These are phyloP conservation scores for Ceratitis capitata DNA, from an alignment of 1,140 invertebrate genomes.

Conservation along the genomic window DNA sequence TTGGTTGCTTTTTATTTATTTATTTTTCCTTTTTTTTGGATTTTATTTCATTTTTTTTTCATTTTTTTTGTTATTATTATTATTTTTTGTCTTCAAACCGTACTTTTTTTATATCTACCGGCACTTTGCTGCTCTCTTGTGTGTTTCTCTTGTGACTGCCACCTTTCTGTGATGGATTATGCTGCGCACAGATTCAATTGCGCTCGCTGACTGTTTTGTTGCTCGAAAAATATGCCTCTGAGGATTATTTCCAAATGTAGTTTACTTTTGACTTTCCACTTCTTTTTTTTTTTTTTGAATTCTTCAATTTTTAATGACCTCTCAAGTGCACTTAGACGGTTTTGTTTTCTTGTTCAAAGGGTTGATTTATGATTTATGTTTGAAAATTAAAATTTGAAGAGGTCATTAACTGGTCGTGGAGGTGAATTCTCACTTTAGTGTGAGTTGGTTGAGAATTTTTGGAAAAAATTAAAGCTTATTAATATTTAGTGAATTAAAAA, in stretches of 20 bases:
- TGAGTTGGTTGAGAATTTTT: not conserved
- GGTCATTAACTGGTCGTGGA: not conserved
- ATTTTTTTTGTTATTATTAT: not conserved
- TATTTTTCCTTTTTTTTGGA: not conserved
- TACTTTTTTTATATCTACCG: too few species aligned
- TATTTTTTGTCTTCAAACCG: too few species aligned
- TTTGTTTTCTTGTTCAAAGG: not conserved
- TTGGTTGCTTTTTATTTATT: not conserved
- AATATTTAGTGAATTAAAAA: too few species aligned
- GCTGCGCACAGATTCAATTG: conserved; percentile 15
- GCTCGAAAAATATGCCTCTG: not conserved
- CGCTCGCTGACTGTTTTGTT: not conserved
- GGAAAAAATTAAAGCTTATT: not conserved
- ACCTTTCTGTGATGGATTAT: conserved; percentile 14
- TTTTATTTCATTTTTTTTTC: not conserved
- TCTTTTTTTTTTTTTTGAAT: not conserved
- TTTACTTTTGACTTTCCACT: too few species aligned
- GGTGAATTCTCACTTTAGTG: not conserved
- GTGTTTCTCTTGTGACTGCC: not conserved
- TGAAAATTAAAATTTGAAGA: not conserved
- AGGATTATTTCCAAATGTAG: not conserved
- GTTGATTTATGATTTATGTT: conserved; percentile 22
- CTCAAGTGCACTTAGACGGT: not conserved
- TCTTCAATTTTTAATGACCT: conserved; percentile 19
- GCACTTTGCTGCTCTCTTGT: not conserved